Conservation (phyloP, 2,888 invertebrate species). For the Galerucella nymphaeae region DNA sequence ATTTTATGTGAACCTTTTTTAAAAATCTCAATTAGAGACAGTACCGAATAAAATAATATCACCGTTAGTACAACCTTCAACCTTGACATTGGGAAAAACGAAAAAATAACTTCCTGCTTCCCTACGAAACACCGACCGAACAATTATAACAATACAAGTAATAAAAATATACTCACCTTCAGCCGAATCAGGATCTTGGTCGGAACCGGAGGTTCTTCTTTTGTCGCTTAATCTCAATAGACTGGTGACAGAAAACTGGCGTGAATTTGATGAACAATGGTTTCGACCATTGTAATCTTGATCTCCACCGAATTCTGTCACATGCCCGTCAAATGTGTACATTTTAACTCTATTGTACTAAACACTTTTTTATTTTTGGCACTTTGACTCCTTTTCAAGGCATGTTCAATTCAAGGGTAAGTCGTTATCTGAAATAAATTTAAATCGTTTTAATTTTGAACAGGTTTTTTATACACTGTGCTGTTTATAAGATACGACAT, state of each 20-base stretch:
- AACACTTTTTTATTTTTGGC: constrained; percentile 24
- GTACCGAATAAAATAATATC: no score
- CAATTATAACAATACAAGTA: constrained; percentile 7
- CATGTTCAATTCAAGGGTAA: constrained; percentile 6
- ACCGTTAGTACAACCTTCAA: no score
- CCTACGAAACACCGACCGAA: constrained; percentile 10
- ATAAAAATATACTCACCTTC: constrained; percentile 55
- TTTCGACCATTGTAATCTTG: constrained; percentile 50
- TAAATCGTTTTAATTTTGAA: neutral
- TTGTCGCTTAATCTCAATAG: constrained; percentile 60
- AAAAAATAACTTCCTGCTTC: constrained; percentile 28
- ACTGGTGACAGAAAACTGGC: constrained; percentile 64
- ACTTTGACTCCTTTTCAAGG: constrained; percentile 18
- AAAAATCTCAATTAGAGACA: no score
- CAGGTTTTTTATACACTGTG: no score
- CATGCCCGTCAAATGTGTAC: constrained; percentile 56
- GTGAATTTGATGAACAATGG: constrained; percentile 56
- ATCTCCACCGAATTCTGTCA: constrained; percentile 50
- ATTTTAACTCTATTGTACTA: constrained; percentile 42
- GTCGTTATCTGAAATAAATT: constrained; percentile 14
- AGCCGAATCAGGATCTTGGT: constrained; percentile 56
- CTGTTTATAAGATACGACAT: no score
- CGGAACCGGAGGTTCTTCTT: constrained; percentile 55
- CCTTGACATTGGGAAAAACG: neutral
- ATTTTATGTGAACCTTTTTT: no score